Evolutionary conservation across 1,140 invertebrate species (phyloP).

Genomic region (Meloidogyne chitwoodi): DNA sequence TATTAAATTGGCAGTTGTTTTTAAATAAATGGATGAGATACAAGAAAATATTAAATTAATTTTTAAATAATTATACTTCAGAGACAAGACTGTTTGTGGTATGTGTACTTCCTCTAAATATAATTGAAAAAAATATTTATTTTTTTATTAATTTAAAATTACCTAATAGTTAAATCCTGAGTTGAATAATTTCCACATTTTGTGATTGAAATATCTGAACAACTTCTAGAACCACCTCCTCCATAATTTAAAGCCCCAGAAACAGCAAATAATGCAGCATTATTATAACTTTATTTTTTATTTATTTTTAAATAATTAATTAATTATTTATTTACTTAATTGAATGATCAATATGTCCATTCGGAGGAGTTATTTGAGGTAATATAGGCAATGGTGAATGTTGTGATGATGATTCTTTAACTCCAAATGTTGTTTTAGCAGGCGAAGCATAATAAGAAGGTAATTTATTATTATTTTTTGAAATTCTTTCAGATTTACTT

Average conservation of each 20-base stretch:
- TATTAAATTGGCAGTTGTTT: background rate
- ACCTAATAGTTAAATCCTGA: conserved; percentile 21
- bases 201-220: conserved; percentile 45
- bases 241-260: conserved; percentile 30
- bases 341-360: conserved; percentile 46
- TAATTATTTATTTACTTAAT: conserved; percentile 33
- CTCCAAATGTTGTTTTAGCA: conserved; percentile 10
- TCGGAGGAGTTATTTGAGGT: conserved; percentile 43
- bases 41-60: background rate
- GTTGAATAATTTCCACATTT: conserved; percentile 28
- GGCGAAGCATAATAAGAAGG: background rate
- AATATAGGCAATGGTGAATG: conserved; percentile 7
- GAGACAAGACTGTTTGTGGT: conserved; percentile 52
- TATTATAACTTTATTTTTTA: conserved; percentile 45
- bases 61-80: conserved; percentile 39
- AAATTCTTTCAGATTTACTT: background rate
- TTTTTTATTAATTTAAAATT: background rate
- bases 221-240: conserved; percentile 37
- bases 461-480: conserved; percentile 9
- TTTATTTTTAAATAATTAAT: background rate
- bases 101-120: conserved; percentile 39
- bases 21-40: background rate
- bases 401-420: conserved; percentile 7
- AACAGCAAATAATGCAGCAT: conserved; percentile 53
- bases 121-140: background rate